Conservation (phyloP, 2,888 invertebrate genomes). For the Chironomus tentans region DNA sequence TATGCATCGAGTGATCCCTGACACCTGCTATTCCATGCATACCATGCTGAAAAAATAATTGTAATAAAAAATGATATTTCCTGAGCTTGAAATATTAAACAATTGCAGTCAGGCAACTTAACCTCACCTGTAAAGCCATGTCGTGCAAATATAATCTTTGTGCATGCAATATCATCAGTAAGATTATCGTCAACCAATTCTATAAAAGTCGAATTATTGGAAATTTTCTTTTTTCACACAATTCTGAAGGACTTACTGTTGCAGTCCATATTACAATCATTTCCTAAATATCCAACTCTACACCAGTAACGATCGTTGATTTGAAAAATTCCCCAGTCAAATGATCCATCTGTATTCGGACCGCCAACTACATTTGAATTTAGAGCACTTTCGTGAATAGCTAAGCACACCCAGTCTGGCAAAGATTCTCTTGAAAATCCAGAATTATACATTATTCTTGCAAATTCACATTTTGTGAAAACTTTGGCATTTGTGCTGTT, state of each 20-base stretch:
- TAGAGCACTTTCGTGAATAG: constrained; percentile 29
- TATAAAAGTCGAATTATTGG: neutral
- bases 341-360: constrained; percentile 35
- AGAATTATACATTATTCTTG: neutral
- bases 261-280: constrained; percentile 43
- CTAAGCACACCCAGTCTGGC: neutral
- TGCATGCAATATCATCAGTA: neutral
- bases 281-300: constrained; percentile 39
- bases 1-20: neutral
- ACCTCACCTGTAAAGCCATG: neutral
- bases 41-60: neutral
- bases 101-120: too few species aligned
- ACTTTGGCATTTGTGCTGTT: neutral
- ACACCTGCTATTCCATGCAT: neutral
- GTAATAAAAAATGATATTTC: too few species aligned
- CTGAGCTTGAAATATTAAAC: too few species aligned
- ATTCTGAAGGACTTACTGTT: constrained; percentile 33
- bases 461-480: neutral
- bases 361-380: constrained; percentile 30
- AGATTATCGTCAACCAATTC: neutral
- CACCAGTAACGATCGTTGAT: constrained; percentile 46
- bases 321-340: constrained; percentile 47
- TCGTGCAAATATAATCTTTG: neutral
- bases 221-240: neutral
- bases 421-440: neutral